Percentiles rank a stretch among this genome's conserved stretches.
phyloP scores from a whole-genome alignment of 2,113 vertebrate genomes.

The Ictidomys tridecemlineatus region DNA sequence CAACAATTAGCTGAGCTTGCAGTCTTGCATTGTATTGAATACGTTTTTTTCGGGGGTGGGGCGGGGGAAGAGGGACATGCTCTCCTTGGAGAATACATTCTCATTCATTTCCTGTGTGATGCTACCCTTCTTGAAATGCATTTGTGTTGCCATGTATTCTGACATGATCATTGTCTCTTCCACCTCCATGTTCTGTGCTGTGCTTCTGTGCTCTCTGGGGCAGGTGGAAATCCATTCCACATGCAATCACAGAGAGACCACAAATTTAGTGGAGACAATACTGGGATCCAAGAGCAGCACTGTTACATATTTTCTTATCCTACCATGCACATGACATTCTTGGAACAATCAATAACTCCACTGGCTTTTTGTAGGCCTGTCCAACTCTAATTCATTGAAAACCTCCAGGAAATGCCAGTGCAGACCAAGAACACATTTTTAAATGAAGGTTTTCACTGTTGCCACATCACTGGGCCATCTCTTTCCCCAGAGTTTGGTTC shows the following conservation, averaged over 20 bases:
- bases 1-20: too few relatives aligned
- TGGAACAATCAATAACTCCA: neutral
- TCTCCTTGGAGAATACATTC: neutral
- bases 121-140: neutral
- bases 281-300: neutral
- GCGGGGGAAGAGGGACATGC: too few relatives aligned
- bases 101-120: neutral
- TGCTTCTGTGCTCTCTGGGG: neutral
- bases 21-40: too few relatives aligned
- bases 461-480: too few relatives aligned
- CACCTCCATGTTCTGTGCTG: neutral
- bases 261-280: neutral
- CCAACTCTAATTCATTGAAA: too few relatives aligned
- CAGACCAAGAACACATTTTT: neutral
- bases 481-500: too few relatives aligned
- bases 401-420: too few relatives aligned
- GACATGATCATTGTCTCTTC: neutral
- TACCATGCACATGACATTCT: neutral
- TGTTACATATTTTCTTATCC: too few relatives aligned
- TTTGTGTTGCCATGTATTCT: too few relatives aligned
- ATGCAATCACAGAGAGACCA: neutral
- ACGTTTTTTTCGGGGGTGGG: too few relatives aligned
- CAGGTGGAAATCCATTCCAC: neutral
- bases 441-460: neutral
- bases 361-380: neutral